These are phyloP conservation scores for Rhea pennata DNA, from an alignment of 2,113 vertebrate genomes.

Conservation along the genomic window DNA sequence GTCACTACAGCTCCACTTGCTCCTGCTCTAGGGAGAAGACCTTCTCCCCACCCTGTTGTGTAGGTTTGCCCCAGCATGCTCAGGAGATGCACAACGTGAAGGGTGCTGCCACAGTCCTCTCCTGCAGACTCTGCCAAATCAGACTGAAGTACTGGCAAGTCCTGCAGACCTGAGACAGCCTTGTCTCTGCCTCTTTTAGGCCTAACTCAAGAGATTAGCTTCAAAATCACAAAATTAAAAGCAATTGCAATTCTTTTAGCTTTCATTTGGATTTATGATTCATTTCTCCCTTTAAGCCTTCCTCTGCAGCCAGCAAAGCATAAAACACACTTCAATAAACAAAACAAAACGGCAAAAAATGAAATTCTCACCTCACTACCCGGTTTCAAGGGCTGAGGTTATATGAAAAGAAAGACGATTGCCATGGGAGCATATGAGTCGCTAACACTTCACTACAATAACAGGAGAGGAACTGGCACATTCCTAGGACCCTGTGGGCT, in stretches of 20 bases:
- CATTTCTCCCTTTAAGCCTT: not conserved
- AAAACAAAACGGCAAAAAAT: not conserved
- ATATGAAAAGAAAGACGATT: not conserved
- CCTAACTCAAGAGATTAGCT: not conserved
- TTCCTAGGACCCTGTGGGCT: not conserved
- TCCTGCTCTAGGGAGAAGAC: not conserved
- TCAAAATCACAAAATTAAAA: not conserved
- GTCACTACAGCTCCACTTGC: not conserved
- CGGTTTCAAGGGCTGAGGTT: not conserved
- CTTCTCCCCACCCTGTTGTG: not conserved
- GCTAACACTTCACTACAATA: not conserved
- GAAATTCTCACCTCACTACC: not conserved
- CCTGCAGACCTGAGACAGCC: not conserved
- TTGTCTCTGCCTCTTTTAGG: not conserved
- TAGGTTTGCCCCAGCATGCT: not conserved
- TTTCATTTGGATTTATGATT: not conserved
- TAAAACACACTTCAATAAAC: not conserved
- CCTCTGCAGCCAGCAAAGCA: constrained; percentile 6
- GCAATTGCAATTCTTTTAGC: not conserved
- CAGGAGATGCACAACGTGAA: not conserved
- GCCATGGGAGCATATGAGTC: not conserved
- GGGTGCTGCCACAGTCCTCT: not conserved
- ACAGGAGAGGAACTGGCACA: not conserved
- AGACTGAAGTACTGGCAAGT: not conserved
- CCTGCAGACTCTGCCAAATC: not conserved